These are phyloP conservation scores for Genyomyrus donnyi DNA, from an alignment of 2,113 vertebrate genomes.

Conservation along the genomic window DNA sequence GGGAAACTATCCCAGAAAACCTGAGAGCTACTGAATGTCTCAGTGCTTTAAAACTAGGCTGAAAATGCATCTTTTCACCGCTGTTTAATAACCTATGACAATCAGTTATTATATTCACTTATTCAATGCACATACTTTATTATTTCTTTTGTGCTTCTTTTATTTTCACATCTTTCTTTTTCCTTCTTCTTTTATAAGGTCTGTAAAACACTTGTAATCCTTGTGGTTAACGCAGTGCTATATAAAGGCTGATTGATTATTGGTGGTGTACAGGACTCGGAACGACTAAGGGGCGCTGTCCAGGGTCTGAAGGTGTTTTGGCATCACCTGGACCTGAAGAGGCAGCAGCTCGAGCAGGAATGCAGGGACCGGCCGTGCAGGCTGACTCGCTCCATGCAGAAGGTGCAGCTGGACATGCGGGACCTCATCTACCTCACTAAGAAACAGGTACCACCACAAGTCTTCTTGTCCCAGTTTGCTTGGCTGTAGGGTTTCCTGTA, in stretches of 20 bases:
- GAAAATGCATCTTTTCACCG: background rate
- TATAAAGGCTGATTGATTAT: background rate
- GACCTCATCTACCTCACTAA: constrained; percentile 4
- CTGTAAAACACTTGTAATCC: background rate
- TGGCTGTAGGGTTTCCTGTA: background rate
- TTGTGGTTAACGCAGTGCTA: background rate
- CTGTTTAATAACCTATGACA: background rate
- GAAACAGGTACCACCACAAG: background rate
- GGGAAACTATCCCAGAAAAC: background rate
- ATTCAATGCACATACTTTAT: background rate
- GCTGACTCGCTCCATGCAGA: background rate
- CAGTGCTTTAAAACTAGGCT: background rate
- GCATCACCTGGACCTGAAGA: background rate
- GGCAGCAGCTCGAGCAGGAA: background rate
- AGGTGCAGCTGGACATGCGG: background rate
- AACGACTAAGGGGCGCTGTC: background rate
- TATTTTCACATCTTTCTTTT: too few species aligned
- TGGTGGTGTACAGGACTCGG: background rate
- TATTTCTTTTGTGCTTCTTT: background rate
- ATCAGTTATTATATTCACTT: background rate
- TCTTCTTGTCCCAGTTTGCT: background rate
- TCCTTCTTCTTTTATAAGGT: background rate
- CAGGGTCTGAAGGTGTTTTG: background rate
- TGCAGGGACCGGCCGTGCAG: background rate
- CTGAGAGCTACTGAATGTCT: background rate